Conservation (phyloP, 2,797 vertebrate species). For the Orientallactaga sibirica region DNA sequence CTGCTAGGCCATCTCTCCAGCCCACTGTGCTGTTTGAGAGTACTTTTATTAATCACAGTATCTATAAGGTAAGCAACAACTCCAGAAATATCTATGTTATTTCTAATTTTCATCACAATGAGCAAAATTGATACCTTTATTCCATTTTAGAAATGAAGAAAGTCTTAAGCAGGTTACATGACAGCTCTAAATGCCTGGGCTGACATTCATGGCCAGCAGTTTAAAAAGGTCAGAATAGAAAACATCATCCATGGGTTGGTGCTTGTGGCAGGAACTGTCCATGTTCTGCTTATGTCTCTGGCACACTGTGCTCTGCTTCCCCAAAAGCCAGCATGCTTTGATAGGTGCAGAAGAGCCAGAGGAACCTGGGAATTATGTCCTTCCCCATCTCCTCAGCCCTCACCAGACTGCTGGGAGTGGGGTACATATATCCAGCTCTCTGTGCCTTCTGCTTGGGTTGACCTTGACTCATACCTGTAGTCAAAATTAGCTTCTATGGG, state of each 20-base stretch:
- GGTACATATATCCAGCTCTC: not conserved
- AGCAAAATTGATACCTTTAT: conserved; percentile 21
- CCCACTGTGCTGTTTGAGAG: not conserved
- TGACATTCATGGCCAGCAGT: not conserved
- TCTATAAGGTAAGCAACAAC: not conserved
- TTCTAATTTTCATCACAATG: conserved; percentile 37
- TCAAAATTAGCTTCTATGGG: not conserved
- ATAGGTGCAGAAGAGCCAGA: not conserved
- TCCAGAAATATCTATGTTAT: not conserved
- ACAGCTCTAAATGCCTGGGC: not conserved
- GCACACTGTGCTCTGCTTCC: not conserved
- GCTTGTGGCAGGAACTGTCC: not conserved
- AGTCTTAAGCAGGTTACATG: conserved; percentile 1
- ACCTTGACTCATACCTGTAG: not conserved
- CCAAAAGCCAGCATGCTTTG: not conserved
- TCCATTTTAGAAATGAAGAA: conserved; percentile 42
- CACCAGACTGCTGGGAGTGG: not conserved
- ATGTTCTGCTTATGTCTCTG: not conserved
- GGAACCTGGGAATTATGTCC: not conserved
- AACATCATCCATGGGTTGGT: not conserved
- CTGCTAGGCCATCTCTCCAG: no score
- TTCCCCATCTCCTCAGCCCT: not conserved
- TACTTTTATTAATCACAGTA: not conserved
- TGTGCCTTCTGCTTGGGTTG: not conserved
- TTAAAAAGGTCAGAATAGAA: not conserved